A percentile compares a stretch with the other conserved stretches of the same genome.
These are phyloP conservation scores for Rhadinocentrus ornatus DNA, from an alignment of 2,797 vertebrate genomes.

Conservation along the genomic window DNA sequence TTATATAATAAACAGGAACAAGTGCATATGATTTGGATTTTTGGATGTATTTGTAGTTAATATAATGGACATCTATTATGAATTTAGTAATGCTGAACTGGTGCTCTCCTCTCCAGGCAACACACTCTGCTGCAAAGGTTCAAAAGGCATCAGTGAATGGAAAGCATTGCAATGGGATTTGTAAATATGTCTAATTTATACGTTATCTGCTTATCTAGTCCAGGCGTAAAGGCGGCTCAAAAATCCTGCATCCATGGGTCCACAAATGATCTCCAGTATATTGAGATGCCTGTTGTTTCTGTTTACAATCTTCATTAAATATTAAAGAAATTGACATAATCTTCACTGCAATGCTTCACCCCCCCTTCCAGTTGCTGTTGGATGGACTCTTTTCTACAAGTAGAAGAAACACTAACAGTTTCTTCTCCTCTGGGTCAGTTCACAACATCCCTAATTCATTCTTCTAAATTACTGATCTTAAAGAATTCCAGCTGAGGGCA, in stretches of 20 bases:
- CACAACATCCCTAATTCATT: conserved; percentile 35
- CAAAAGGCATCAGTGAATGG: conserved; percentile 52
- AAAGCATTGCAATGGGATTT: conserved; percentile 47
- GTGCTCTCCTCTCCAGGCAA: conserved; percentile 37
- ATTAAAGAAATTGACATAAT: conserved; percentile 21
- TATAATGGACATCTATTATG: conserved; percentile 45
- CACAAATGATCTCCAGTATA: conserved; percentile 15
- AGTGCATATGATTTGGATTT: conserved; percentile 45
- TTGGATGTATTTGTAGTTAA: conserved; percentile 40
- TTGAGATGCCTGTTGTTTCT: conserved; percentile 19
- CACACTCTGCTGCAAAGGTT: conserved; percentile 40
- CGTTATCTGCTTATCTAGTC: conserved; percentile 47
- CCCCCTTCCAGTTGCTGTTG: conserved; percentile 14
- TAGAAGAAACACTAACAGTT: conserved; percentile 17
- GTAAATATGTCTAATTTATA: conserved; percentile 49
- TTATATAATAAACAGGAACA: conserved; percentile 46
- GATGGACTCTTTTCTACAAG: conserved; percentile 16
- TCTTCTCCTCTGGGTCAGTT: conserved; percentile 29
- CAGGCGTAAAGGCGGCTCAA: conserved; percentile 43
- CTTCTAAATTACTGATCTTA: conserved; percentile 39
- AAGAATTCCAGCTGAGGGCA: conserved; percentile 27
- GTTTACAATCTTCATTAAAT: conserved; percentile 16
- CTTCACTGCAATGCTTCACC: conserved; percentile 29
- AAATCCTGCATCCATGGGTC: conserved; percentile 39
- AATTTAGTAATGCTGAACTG: conserved; percentile 42